Evolutionary conservation across 2,888 invertebrate genomes (phyloP), one percentile per base, ranked within the genome.

Genomic region (Caenorhabditis sp.): DNA sequence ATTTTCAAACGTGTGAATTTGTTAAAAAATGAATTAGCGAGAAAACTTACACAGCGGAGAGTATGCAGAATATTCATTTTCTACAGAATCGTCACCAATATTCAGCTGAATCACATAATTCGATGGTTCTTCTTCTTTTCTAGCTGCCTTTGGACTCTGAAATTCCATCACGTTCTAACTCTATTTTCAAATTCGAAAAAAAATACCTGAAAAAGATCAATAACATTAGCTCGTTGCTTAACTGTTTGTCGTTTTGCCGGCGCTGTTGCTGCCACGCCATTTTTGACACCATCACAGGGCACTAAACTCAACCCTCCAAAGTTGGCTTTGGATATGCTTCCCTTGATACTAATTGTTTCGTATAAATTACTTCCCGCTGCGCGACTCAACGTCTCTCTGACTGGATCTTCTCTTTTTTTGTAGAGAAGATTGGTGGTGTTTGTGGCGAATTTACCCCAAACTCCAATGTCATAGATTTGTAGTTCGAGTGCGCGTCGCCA

Each of bases 401-500:
- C 69, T 17, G 78, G 78, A 62, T 78, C 78, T 43, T 73, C 73
- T 60, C 69, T 70, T 61, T 74, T 74, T 57, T 78, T 65, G 54
- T 62, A 69, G 53, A 76, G 67, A 68, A 81, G 76, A 54, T 69
- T 64, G 21, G 70, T 67, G 0, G 72, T 24, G 6, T 58, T 71
- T 55, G 74, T 77, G 14, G 81, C 79, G 55, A 81, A 81, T 36
- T 69, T 57, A 12, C 81, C 79, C 81, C 81, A 81, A 2, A 77
- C 67, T 26, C 77, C 79, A 57, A 78, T 77, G 57, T 81, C 81
- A 6, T 69, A 66, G 49, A 81, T 79, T 63, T 81, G 81, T 31
- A 71, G 50, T 24, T 76, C 76, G 21, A 81, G 60, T 0, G 81
- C 81, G 51, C 62, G 27, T n/a, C 72, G 64, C 81, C 81, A 81